A percentile compares a stretch with the other conserved stretches of the same genome.
Conservation (phyloP, 2,888 invertebrate species). For the Chelonus formosanus region DNA sequence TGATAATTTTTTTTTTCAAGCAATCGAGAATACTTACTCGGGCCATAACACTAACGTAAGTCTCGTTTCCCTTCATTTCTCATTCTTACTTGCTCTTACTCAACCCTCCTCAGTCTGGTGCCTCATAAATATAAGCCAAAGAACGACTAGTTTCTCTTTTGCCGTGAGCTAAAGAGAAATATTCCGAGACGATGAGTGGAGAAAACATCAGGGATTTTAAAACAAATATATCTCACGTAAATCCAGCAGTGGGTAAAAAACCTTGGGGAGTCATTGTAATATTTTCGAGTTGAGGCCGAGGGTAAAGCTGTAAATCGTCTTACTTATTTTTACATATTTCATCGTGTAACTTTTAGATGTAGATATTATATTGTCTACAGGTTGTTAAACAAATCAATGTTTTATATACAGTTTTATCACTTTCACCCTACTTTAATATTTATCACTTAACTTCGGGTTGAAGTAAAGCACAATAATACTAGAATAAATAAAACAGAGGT, state of each 20-base stretch:
- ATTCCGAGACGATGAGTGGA: conserved; percentile 17
- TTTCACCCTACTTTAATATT: no score
- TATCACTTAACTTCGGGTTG: no score
- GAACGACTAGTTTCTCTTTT: conserved; percentile 2
- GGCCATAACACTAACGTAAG: conserved; percentile 56
- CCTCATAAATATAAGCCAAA: conserved; percentile 15
- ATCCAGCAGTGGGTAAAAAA: conserved; percentile 48
- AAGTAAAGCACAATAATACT: no score
- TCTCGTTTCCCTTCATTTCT: conserved; percentile 53
- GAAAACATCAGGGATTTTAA: conserved; percentile 56
- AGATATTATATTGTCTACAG: conserved; percentile 11
- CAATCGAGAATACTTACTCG: conserved; percentile 57
- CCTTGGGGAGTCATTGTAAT: conserved; percentile 20
- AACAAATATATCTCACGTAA: conserved; percentile 65
- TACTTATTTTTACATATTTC: conserved; percentile 32
- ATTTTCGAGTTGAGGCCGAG: conserved; percentile 10
- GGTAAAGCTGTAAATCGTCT: conserved; percentile 32
- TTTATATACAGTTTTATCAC: no score
- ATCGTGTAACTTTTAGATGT: background rate
- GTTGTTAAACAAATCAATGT: conserved; percentile 16
- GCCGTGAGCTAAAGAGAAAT: conserved; percentile 14
- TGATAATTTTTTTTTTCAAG: conserved; percentile 34
- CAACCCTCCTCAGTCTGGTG: conserved; percentile 7
- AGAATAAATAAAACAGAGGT: no score
- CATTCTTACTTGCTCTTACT: conserved; percentile 20